Evolutionary conservation across 2,113 vertebrate species (phyloP).

Genomic region (Verasper variegatus): DNA sequence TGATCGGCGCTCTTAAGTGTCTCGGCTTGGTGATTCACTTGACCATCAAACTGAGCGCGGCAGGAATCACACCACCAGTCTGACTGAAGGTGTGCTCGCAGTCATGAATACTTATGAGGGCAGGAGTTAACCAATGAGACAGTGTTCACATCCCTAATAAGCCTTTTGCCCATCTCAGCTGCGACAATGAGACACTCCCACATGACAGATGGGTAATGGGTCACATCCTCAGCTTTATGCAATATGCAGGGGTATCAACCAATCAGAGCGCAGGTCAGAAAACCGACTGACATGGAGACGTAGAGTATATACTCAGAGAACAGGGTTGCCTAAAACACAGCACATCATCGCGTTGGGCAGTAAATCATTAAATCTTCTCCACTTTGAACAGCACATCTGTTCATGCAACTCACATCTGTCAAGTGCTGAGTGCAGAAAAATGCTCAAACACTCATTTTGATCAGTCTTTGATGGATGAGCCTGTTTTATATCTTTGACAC

Average conservation of each 20-base stretch:
- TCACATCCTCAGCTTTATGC: conserved; percentile 37
- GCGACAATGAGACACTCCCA: conserved; percentile 27
- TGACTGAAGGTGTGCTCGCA: conserved; percentile 33
- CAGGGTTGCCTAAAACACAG: conserved; percentile 11
- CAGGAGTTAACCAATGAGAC: conserved; percentile 56
- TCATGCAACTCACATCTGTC: conserved; percentile 26
- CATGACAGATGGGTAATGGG: conserved; percentile 35
- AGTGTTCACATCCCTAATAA: conserved; percentile 46
- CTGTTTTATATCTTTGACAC: conserved; percentile 41
- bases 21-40: conserved; percentile 56
- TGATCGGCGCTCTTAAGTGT: conserved; percentile 18
- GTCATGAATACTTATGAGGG: conserved; percentile 60
- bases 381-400: conserved; percentile 46
- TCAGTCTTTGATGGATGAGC: conserved; percentile 37
- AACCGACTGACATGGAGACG: conserved; percentile 9
- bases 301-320: conserved; percentile 25
- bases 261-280: conserved; percentile 21
- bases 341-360: conserved; percentile 28
- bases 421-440: conserved; percentile 34
- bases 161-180: conserved; percentile 25
- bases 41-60: conserved; percentile 45
- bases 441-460: conserved; percentile 24
- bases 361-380: conserved; percentile 41
- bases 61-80: conserved; percentile 29
- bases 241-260: conserved; percentile 25